These are phyloP conservation scores for Sialis lutaria DNA, from an alignment of 2,888 invertebrate species.

Conservation along the genomic window DNA sequence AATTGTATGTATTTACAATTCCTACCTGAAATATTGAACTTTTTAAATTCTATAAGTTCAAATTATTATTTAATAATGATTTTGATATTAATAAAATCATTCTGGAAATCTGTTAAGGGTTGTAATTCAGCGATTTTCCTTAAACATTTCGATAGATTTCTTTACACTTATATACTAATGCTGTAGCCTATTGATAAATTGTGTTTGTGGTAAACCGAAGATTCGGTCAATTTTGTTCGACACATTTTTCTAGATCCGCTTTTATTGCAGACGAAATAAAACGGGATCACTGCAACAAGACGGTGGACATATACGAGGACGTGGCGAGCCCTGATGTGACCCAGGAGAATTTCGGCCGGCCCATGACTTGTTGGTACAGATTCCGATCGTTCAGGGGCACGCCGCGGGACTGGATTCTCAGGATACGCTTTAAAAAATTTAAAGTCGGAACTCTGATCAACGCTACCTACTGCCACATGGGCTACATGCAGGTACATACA, in stretches of 20 bases:
- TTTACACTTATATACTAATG: too few relatives aligned
- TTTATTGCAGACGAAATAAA: conserved; percentile 38
- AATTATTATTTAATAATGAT: too few relatives aligned
- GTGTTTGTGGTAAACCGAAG: too few relatives aligned
- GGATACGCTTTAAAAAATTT: conserved; percentile 82
- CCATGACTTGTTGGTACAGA: conserved; percentile 79
- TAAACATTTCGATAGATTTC: too few relatives aligned
- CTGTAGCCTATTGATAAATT: too few relatives aligned
- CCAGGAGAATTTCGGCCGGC: conserved; percentile 62
- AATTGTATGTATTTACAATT: too few relatives aligned
- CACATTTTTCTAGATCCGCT: not conserved
- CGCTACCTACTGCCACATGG: conserved; percentile 74
- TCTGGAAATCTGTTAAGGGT: too few relatives aligned
- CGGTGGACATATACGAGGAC: conserved; percentile 84
- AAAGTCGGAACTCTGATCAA: conserved; percentile 78
- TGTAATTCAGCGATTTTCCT: too few relatives aligned
- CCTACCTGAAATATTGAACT: too few relatives aligned
- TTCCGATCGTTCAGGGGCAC: conserved; percentile 77
- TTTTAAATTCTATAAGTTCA: too few relatives aligned
- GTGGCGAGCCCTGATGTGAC: conserved; percentile 78
- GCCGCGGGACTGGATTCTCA: conserved; percentile 76
- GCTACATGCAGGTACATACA: conserved; percentile 61
- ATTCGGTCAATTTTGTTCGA: too few relatives aligned
- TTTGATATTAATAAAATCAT: too few relatives aligned
- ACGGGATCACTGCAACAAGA: conserved; percentile 84